phyloP scores from a whole-genome alignment of 2,797 vertebrate genomes.

The Liparis tanakae region DNA sequence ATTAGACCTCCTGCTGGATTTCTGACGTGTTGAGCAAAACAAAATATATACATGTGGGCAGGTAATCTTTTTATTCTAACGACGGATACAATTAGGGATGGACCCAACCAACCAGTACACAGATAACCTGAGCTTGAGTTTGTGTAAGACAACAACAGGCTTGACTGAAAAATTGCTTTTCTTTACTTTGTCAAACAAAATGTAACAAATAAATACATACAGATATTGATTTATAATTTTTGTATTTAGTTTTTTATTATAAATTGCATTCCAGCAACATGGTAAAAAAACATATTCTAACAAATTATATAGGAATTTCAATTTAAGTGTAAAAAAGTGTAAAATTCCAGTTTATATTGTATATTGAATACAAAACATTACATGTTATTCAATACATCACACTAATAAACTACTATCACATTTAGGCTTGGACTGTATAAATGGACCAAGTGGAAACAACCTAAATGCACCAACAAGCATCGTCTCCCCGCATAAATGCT shows the following conservation, averaged over 20 bases:
- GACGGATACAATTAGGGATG: neutral
- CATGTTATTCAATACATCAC: no score
- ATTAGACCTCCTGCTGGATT: neutral
- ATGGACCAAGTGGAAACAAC: slow-evolving; percentile 1
- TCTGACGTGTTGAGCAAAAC: neutral
- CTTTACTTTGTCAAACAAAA: neutral
- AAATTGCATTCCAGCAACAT: neutral
- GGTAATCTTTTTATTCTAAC: neutral
- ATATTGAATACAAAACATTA: no score
- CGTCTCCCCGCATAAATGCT: neutral
- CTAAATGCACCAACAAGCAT: neutral
- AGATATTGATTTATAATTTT: no score
- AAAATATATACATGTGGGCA: neutral
- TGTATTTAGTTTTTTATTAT: no score
- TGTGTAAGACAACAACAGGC: neutral
- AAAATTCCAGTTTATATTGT: no score
- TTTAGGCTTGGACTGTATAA: neutral
- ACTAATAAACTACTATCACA: no score
- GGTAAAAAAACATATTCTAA: neutral
- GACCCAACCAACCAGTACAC: neutral
- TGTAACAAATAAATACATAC: neutral
- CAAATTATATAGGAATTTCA: neutral
- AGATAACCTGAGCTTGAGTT: neutral
- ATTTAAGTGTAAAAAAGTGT: neutral
- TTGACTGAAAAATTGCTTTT: neutral